These are phyloP conservation scores for Poecilia gillii DNA, from an alignment of 2,797 vertebrate species.

Conservation along the genomic window DNA sequence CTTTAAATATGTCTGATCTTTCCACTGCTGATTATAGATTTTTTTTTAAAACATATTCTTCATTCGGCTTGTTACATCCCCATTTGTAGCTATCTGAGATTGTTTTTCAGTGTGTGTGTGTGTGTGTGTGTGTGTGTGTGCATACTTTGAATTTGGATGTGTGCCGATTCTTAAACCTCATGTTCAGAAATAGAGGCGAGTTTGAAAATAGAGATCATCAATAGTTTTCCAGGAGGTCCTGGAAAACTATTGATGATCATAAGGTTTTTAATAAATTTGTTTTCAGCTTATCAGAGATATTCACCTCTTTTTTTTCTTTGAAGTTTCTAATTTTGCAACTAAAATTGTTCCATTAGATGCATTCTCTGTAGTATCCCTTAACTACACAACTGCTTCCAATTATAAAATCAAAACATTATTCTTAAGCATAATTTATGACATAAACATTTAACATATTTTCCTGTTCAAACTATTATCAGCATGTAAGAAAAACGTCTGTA, in stretches of 20 bases:
- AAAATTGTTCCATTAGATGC: neutral
- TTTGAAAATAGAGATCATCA: no score
- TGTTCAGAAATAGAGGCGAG: no score
- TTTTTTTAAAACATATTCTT: constrained; percentile 41
- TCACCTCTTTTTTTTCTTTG: neutral
- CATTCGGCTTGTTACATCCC: constrained; percentile 62
- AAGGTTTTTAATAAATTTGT: neutral
- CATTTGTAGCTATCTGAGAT: constrained; percentile 11
- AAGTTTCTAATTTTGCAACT: neutral
- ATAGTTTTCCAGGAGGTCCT: neutral
- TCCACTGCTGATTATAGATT: constrained; percentile 21
- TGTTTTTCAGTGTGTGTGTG: neutral
- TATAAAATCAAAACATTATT: neutral
- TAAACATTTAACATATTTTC: neutral
- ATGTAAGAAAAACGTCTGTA: no score
- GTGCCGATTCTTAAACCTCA: neutral
- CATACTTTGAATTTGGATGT: neutral
- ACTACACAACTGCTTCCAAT: neutral
- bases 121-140: neutral
- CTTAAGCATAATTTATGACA: neutral
- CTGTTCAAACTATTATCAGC: neutral
- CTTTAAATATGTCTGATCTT: neutral
- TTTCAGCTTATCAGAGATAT: neutral
- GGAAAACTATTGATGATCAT: neutral
- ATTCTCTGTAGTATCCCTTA: neutral